A percentile compares a stretch with the other conserved stretches of the same genome.
phyloP scores from a whole-genome alignment of 2,888 invertebrate species.

The Sarcophaga caerulescens region DNA sequence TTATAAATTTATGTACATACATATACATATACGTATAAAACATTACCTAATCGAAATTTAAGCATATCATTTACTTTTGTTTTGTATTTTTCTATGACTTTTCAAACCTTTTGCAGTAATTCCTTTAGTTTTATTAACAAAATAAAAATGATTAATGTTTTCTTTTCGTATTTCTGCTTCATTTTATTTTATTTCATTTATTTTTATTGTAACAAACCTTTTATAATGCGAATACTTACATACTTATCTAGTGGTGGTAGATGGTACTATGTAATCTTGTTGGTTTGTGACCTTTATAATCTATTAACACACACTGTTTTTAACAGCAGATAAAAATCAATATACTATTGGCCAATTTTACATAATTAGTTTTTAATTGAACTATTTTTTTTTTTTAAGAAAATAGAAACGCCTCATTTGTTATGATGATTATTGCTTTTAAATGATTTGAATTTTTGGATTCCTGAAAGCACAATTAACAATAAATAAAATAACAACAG shows the following conservation, averaged over 20 bases:
- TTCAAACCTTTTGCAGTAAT: neutral
- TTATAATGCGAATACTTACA: conserved; percentile 12
- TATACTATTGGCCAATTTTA: neutral
- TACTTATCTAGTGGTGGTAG: neutral
- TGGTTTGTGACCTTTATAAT: conserved; percentile 24
- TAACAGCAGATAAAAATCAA: neutral
- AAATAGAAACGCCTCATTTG: no score
- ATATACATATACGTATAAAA: neutral
- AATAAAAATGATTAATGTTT: neutral
- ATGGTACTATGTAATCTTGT: neutral
- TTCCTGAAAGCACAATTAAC: no score
- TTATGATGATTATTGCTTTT: no score
- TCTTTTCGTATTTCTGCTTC: neutral
- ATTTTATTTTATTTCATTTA: neutral
- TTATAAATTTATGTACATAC: neutral
- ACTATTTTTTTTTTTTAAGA: neutral
- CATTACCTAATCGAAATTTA: conserved; percentile 56
- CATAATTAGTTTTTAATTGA: conserved; percentile 37
- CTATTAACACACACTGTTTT: conserved; percentile 1
- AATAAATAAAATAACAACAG: no score
- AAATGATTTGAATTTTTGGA: no score
- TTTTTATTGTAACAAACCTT: conserved; percentile 24
- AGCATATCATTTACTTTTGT: conserved; percentile 35
- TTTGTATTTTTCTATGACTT: conserved; percentile 26
- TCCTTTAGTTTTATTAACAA: conserved; percentile 30